Base-by-base conservation (phyloP, 2,797 vertebrate genomes). In the Pogoniulus pusillus region DNA sequence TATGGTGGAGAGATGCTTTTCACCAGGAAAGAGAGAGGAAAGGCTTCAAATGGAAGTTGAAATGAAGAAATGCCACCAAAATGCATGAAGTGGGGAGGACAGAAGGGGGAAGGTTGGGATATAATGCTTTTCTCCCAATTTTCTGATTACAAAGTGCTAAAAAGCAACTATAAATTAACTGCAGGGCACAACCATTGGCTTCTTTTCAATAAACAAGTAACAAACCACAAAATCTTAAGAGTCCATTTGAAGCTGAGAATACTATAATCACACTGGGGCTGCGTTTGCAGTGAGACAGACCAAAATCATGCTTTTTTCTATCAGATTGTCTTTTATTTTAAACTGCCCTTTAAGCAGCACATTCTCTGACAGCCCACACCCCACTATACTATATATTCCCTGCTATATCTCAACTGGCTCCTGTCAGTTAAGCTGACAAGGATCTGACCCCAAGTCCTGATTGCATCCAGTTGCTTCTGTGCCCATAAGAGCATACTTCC, bases 1-100 rank as follows among this genome's bases (percentile, higher is more conserved):
- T 86, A 30, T 70, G 53, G 66, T 77, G 84, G 93, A 90, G 93
- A 90, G 79, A 91, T 17, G 49, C 43, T 87, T 89, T 45, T 75
- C 55, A 39, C 66, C 32, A 39, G 9, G 22, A 83, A 85, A 91
- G 37, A 83, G 30, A 62, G 45, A 74, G 41, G 66, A 94, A 79
- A 19, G 27, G 16, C 41, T 87, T 84, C 22, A 89, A 89, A 77
- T 18, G 43, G 75, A 91, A 75, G 27, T 37, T 76, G 59, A 83
- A 83, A 85, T 45, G 26, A 82, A 66, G 63, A 91, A 71, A 72
- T 58, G 49, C 49, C 32, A 70, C 32, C 75, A 71, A 89, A 93
- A 54, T 19, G 9, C 6, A 24, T 32, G 11, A 53, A 5, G 3
- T 22, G n/a, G n/a, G 29, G 9, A 81, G 29, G 37, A 29, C 35